Evolutionary conservation across 2,888 invertebrate genomes (phyloP).

Genomic region (Ryuthela nishihirai): DNA sequence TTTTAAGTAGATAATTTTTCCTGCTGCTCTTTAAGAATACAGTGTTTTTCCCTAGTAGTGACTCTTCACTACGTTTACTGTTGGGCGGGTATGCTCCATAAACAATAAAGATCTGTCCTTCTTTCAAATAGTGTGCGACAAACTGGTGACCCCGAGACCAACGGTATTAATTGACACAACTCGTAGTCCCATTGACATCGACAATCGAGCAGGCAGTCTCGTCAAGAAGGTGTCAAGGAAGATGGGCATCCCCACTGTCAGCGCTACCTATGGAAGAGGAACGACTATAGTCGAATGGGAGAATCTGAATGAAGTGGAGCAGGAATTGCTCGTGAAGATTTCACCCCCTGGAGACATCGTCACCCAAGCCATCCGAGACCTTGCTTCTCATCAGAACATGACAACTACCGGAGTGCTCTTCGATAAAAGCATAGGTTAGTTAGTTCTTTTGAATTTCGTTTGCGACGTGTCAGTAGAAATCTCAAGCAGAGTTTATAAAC

Average conservation of each 20-base stretch:
- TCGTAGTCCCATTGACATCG: conserved; percentile 49
- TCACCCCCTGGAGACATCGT: conserved; percentile 81
- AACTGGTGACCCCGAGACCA: conserved; percentile 3
- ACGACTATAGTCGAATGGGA: conserved; percentile 31
- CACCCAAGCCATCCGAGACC: conserved; percentile 74
- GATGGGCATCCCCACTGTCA: conserved; percentile 74
- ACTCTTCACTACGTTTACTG: too few relatives aligned
- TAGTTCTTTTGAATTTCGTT: too few relatives aligned
- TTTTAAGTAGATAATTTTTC: too few relatives aligned
- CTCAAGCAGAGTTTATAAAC: too few relatives aligned
- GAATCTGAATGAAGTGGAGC: conserved; percentile 54
- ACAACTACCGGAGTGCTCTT: conserved; percentile 89
- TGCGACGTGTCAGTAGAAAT: too few relatives aligned
- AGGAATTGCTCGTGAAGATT: conserved; percentile 73
- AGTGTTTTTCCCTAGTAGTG: too few relatives aligned
- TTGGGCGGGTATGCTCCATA: too few relatives aligned
- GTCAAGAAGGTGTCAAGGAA: conserved; percentile 78
- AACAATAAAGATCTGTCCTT: too few relatives aligned
- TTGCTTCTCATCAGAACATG: conserved; percentile 77
- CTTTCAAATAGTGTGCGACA: conserved; percentile 30
- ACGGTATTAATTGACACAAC: conserved; percentile 72
- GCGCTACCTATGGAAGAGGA: conserved; percentile 68
- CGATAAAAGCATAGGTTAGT: conserved; percentile 75
- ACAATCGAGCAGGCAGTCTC: conserved; percentile 46
- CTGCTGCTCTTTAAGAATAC: too few relatives aligned